These are phyloP conservation scores for Marcusenius ussheri DNA, from an alignment of 2,113 vertebrate species.

Conservation along the genomic window DNA sequence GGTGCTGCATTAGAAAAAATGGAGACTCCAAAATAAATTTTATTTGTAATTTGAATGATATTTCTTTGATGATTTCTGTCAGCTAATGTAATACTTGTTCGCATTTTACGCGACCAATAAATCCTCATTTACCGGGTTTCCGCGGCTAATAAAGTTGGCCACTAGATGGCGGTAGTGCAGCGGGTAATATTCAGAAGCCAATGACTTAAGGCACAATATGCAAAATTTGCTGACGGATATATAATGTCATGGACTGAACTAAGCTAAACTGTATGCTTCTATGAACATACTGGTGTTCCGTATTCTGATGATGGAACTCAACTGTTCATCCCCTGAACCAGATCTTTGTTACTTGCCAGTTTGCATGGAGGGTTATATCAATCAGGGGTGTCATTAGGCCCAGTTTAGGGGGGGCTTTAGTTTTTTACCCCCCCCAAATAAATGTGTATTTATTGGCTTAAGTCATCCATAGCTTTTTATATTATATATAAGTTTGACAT, in stretches of 20 bases:
- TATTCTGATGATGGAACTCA: background rate
- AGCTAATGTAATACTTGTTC: background rate
- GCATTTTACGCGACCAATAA: background rate
- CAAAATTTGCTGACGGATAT: background rate
- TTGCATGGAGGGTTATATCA: background rate
- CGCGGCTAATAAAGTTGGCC: background rate
- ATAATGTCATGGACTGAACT: background rate
- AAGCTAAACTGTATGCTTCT: background rate
- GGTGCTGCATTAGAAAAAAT: constrained; percentile 29
- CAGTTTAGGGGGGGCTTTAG: too few relatives aligned
- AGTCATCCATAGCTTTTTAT: too few relatives aligned
- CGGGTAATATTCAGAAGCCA: background rate
- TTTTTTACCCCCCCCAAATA: too few relatives aligned
- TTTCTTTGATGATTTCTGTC: background rate
- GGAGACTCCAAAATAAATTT: constrained; percentile 9
- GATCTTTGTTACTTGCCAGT: background rate
- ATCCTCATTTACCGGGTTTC: background rate
- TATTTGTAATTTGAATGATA: background rate
- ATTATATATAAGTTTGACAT: too few relatives aligned
- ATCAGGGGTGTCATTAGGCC: background rate
- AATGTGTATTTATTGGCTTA: too few relatives aligned
- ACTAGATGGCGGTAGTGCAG: background rate
- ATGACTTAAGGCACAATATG: background rate
- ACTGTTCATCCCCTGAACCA: background rate
- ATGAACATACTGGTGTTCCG: background rate